Conservation (phyloP, 2,797 vertebrate genomes). For the Danio aesculapii region DNA sequence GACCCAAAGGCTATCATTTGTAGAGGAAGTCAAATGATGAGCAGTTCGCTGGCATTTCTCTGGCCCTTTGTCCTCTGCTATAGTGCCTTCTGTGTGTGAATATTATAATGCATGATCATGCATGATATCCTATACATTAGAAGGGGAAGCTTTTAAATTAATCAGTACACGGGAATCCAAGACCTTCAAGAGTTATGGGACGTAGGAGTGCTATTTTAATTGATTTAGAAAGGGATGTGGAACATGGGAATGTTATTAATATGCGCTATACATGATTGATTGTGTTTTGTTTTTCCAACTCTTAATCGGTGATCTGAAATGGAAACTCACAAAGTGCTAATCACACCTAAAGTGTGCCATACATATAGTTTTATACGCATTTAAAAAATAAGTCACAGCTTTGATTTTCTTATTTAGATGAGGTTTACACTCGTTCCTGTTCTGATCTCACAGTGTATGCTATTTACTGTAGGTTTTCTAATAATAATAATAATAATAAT, state of each 20-base stretch:
- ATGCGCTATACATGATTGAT: not conserved
- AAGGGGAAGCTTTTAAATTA: not conserved
- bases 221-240: not conserved
- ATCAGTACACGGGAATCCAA: not conserved
- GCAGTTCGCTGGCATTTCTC: conserved; percentile 23
- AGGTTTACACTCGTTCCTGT: too few relatives aligned
- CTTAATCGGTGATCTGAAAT: not conserved
- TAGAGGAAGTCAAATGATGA: conserved; percentile 42
- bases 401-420: not conserved
- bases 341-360: not conserved
- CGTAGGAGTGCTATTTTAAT: not conserved
- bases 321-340: not conserved
- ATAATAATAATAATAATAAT: too few relatives aligned
- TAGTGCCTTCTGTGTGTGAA: not conserved
- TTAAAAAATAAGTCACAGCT: not conserved
- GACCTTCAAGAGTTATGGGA: not conserved
- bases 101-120: not conserved
- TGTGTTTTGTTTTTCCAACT: not conserved
- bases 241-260: not conserved
- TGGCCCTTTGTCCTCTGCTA: conserved; percentile 27
- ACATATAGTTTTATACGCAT: not conserved
- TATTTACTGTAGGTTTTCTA: too few relatives aligned
- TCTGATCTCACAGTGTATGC: too few relatives aligned
- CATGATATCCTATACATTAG: not conserved
- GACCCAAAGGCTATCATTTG: conserved; percentile 39